phyloP scores from a whole-genome alignment of 2,113 vertebrate species.

The Potamarius usumacintae region DNA sequence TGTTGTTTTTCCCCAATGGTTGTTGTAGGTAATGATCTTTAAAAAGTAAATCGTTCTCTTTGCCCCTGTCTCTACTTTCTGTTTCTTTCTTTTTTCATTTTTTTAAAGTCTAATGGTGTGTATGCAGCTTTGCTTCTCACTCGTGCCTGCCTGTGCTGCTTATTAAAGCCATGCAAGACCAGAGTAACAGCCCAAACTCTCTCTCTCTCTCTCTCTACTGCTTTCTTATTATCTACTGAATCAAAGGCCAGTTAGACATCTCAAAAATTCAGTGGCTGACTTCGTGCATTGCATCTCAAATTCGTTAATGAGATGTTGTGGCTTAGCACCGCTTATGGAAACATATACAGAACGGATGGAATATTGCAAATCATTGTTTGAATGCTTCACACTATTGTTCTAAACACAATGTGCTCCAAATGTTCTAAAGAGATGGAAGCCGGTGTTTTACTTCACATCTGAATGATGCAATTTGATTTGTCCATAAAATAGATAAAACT shows the following conservation, averaged over 20 bases:
- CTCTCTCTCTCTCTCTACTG: constrained; percentile 53
- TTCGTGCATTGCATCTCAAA: background rate
- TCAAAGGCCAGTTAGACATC: constrained; percentile 21
- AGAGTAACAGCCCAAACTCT: constrained; percentile 60
- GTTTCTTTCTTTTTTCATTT: constrained; percentile 31
- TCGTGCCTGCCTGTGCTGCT: constrained; percentile 55
- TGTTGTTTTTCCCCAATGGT: background rate
- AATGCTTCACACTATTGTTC: background rate
- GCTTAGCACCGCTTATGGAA: background rate
- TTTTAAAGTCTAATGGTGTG: constrained; percentile 55
- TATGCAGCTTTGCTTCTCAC: constrained; percentile 19
- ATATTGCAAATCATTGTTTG: background rate
- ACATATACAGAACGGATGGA: background rate
- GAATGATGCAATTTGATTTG: background rate
- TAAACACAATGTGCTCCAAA: background rate
- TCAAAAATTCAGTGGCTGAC: background rate
- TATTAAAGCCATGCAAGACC: constrained; percentile 84
- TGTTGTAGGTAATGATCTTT: constrained; percentile 7
- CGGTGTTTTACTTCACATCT: background rate
- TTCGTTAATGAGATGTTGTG: background rate
- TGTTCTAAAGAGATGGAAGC: background rate
- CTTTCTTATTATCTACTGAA: constrained; percentile 61
- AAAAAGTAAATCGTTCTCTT: background rate
- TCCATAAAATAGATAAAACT: constrained; percentile 2
- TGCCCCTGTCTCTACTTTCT: background rate